Evolutionary conservation across 2,888 invertebrate species (phyloP).

Genomic region (Hydropsyche betteni): DNA sequence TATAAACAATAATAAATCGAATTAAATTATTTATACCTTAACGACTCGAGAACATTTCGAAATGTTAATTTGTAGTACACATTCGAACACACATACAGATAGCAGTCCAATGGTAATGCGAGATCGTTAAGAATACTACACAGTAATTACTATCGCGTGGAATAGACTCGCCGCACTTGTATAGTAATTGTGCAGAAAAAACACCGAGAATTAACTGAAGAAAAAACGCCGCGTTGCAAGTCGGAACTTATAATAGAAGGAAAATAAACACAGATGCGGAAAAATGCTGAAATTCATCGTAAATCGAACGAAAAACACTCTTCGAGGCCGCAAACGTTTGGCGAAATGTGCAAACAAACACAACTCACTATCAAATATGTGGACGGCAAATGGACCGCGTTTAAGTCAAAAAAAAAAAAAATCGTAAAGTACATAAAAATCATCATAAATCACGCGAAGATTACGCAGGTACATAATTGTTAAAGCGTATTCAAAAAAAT

Average conservation of each 20-base stretch:
- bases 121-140: not conserved
- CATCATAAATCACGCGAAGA: too few species aligned
- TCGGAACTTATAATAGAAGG: not conserved
- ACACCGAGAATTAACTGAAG: not conserved
- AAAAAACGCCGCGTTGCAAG: not conserved
- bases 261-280: conserved; percentile 6
- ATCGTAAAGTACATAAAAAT: too few species aligned
- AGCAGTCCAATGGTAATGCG: not conserved
- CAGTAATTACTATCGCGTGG: not conserved
- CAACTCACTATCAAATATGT: too few species aligned
- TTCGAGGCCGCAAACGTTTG: not conserved
- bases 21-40: too few species aligned
- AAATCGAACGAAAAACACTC: not conserved
- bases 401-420: too few species aligned
- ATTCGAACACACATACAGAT: too few species aligned
- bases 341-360: not conserved
- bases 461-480: too few species aligned
- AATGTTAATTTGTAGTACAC: too few species aligned
- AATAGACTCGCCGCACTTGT: conserved; percentile 1
- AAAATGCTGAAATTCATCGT: conserved; percentile 9
- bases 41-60: too few species aligned
- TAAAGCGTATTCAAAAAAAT: too few species aligned
- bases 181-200: not conserved
- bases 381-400: too few species aligned
- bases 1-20: too few species aligned